phyloP scores from a whole-genome alignment of 2,113 vertebrate genomes.

The Gadus chalcogrammus region DNA sequence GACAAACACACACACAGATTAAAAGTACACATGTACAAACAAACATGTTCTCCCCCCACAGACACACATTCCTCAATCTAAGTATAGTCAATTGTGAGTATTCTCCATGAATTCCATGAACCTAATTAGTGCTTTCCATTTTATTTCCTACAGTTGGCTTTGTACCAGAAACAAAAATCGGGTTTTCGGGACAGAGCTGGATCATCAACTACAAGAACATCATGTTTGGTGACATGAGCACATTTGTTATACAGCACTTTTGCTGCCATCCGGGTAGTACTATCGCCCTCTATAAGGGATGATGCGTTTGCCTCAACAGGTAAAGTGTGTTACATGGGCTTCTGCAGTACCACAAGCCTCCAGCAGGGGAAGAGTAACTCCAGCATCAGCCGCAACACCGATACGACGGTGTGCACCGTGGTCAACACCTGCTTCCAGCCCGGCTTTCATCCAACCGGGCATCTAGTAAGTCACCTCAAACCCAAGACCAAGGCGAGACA shows the following conservation, averaged over 20 bases:
- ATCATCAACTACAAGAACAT: slow-evolving; percentile 74
- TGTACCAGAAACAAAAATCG: slow-evolving; percentile 81
- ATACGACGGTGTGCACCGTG: slow-evolving; percentile 60
- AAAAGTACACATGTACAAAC: neutral
- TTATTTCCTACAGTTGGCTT: slow-evolving; percentile 66
- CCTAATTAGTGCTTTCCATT: neutral
- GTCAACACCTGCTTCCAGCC: slow-evolving; percentile 57
- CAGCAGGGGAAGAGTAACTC: slow-evolving; percentile 60
- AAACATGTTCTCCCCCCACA: neutral
- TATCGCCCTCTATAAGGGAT: neutral
- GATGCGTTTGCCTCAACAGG: slow-evolving; percentile 36
- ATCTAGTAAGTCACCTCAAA: slow-evolving; percentile 62
- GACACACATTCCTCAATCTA: neutral
- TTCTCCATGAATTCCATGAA: neutral
- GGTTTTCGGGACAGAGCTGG: slow-evolving; percentile 81
- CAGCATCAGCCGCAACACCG: slow-evolving; percentile 56
- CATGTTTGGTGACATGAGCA: slow-evolving; percentile 62
- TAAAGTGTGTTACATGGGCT: slow-evolving; percentile 44
- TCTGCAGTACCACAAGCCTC: slow-evolving; percentile 63
- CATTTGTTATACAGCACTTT: neutral
- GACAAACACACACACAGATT: neutral
- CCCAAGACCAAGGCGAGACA: neutral
- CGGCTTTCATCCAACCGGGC: slow-evolving; percentile 64
- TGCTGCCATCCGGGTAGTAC: neutral
- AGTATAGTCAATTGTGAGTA: slow-evolving; percentile 5